A percentile compares a stretch with the other conserved stretches of the same genome.
These are phyloP conservation scores for Decapterus maruadsi DNA, from an alignment of 2,797 vertebrate species.

Conservation along the genomic window DNA sequence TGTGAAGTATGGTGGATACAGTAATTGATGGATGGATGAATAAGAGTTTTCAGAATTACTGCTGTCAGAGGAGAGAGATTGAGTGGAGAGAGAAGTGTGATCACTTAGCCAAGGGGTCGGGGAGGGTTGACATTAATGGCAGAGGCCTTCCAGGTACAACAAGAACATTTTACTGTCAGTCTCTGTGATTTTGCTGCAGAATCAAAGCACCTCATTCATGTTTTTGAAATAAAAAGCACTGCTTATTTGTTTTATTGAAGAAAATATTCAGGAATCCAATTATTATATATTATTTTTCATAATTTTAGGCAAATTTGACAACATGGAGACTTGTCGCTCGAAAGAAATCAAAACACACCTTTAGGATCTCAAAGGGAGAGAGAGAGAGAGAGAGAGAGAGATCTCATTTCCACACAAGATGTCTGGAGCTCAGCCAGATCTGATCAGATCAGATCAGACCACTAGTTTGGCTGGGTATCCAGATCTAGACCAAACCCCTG, in stretches of 20 bases:
- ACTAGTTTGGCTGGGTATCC: no score
- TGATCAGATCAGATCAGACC: no score
- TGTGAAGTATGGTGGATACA: background rate
- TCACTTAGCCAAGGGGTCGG: background rate
- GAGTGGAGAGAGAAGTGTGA: background rate
- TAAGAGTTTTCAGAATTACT: background rate
- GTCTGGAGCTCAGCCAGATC: no score
- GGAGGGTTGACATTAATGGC: background rate
- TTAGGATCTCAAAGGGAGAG: no score
- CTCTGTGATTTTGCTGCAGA: background rate
- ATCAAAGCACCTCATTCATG: background rate
- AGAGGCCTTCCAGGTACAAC: background rate
- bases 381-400: no score
- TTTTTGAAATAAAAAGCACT: background rate
- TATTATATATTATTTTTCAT: background rate
- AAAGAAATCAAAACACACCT: background rate
- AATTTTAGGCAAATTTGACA: background rate
- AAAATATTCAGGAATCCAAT: background rate
- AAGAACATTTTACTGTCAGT: background rate
- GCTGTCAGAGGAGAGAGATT: background rate
- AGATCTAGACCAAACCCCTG: no score
- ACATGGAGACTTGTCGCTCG: background rate
- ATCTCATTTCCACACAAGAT: no score
- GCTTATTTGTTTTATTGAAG: background rate
- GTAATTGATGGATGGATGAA: conserved; percentile 2